Percentiles rank a stretch among this genome's conserved stretches.
Conservation (phyloP, 2,888 invertebrate genomes). For the Drosophila mulleri region DNA sequence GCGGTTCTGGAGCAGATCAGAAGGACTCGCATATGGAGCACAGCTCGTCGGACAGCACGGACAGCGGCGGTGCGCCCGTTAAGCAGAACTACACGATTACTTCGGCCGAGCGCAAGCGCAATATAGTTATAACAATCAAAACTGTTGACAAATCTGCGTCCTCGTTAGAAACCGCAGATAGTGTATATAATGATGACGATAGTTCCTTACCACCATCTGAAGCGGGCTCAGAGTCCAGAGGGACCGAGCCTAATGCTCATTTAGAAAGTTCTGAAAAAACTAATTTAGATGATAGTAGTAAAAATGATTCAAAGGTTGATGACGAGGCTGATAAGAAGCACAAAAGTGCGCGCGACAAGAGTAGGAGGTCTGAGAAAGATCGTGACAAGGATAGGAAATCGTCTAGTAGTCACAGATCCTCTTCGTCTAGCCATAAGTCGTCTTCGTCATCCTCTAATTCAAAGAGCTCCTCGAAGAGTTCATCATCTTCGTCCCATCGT, state of each 20-base stretch:
- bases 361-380: conserved; percentile 82
- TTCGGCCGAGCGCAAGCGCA: conserved; percentile 80
- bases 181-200: conserved; percentile 71
- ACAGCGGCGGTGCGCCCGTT: conserved; percentile 80
- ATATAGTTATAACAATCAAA: conserved; percentile 86
- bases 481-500: conserved; percentile 81
- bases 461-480: conserved; percentile 82
- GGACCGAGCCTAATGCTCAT: conserved; percentile 50
- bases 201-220: conserved; percentile 50
- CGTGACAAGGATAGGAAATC: conserved; percentile 79
- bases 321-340: conserved; percentile 70
- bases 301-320: conserved; percentile 58
- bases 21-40: conserved; percentile 54
- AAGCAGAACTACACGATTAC: conserved; percentile 72
- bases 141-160: conserved; percentile 77
- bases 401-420: conserved; percentile 80
- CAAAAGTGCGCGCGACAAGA: conserved; percentile 67
- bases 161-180: conserved; percentile 35
- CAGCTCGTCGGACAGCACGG: conserved; percentile 79
- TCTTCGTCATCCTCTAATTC: conserved; percentile 85
- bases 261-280: conserved; percentile 66
- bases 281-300: conserved; percentile 78
- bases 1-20: conserved; percentile 13
- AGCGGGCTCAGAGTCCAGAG: conserved; percentile 49
- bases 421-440: conserved; percentile 82